Evolutionary conservation across 2,888 invertebrate genomes (phyloP), one percentile per base, ranked within the genome.

Genomic region (Epsilonema sp.): DNA sequence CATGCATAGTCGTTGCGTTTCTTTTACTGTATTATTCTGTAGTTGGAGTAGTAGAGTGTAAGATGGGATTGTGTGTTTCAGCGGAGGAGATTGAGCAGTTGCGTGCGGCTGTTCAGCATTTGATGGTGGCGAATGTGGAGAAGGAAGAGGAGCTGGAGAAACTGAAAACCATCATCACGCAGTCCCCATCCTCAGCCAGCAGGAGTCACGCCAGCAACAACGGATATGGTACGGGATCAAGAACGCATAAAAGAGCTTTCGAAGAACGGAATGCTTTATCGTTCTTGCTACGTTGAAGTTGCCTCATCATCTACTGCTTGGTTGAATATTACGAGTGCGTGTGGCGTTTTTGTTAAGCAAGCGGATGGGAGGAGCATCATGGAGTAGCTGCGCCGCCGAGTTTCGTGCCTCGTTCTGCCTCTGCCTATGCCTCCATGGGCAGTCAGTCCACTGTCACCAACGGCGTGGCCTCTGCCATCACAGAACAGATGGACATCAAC

Each of bases 101-200:
- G 48, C 67, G 68, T 51, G 61, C 62, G 49, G 67, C 68, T 38
- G 67, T 71, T 13, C 70, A 70, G 50, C 61, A 67, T 24, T 53
- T 71, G 41, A 69, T 71, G 61, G 58, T 61, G 20, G 67, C 69
- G 45, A 71, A 71, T 59, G 66, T 65, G 43, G 68, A 70, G 51
- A 71, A 71, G 62, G 67, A 25, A 31, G 8, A 31, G 16, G 8
- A 16, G 8, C 8, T 31, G 8, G 31, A 31, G 8, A 8, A 31
- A 31, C 31, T 31, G 31, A 8, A 31, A 31, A 8, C 8, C 8
- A 16, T 16, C 16, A 8, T 31, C 31, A 16, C 8, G 31, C n/a
- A n/a, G n/a, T n/a, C n/a, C n/a, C n/a, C n/a, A n/a, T n/a, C n/a
- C n/a, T n/a, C n/a, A n/a, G n/a, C n/a, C n/a, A n/a, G n/a, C n/a